Evolutionary conservation across 2,113 vertebrate species (phyloP), one percentile per base, ranked within the genome.

Genomic region (Poecilia latipinna): DNA sequence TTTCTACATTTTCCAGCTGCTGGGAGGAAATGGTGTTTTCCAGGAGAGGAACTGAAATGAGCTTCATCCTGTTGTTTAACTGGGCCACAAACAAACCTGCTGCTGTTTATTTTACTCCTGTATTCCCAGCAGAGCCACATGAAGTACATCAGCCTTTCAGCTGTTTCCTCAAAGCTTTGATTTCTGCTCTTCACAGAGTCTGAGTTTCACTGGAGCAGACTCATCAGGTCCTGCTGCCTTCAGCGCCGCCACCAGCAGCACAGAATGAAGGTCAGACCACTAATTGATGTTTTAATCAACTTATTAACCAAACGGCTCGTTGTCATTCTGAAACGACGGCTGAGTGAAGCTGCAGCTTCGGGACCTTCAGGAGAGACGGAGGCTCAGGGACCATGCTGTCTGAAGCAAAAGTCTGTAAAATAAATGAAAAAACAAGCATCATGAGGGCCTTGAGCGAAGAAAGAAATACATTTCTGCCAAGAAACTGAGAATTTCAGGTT

Each of bases 201-300:
- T 73, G 72, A 73, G 64, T 29, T 61, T 39, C 17, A 66, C 74
- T 79, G 61, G 72, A 66, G 75, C 4, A 15, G 37, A 44, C n/a
- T 66, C 65, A 67, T 69, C 60, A 24, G 61, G 61, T 32, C 32
- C 44, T 48, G 44, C 42, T 78, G 62, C 69, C 19, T 70, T 76
- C 44, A 68, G 71, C 3, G 6, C 44, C 26, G 67, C 39, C 12
- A 51, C 73, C 66, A 32, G n/a, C 76, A 82, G 77, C 35, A 37
- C 74, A 82, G 82, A 80, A 82, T 80, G 74, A 78, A 85, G 86
- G 82, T 85, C 86, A 82, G 77, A 70, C 35, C 17, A 77, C 71
- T 88, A 85, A 88, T 88, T 88, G 64, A 88, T 85, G 79, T 88
- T 85, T 86, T 88, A 85, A 88, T 88, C 80, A 88, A 82, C 79